Evolutionary conservation across 1,140 invertebrate genomes (phyloP).

Genomic region (Aphis craccivora): DNA sequence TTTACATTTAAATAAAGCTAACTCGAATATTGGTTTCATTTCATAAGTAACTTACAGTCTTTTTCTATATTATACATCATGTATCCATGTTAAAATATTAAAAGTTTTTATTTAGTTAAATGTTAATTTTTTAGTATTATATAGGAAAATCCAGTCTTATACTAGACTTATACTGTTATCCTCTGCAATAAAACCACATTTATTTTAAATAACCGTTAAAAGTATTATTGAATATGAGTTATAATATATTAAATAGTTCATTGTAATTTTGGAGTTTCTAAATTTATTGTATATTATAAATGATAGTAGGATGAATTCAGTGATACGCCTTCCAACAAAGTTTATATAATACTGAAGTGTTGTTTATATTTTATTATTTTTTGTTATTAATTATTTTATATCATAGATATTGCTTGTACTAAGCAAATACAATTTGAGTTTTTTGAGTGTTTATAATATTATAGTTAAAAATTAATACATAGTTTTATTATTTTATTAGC

Average conservation of each 20-base stretch:
- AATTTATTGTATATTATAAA: neutral
- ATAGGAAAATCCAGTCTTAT: neutral
- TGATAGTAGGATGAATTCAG: neutral
- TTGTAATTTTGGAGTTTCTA: neutral
- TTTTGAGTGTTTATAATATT: neutral
- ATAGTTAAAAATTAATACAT: neutral
- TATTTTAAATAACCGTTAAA: neutral
- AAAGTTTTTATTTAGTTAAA: neutral
- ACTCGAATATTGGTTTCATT: neutral
- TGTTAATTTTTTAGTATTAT: neutral
- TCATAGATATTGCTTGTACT: neutral
- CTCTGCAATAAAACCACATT: neutral
- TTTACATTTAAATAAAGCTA: neutral
- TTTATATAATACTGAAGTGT: neutral
- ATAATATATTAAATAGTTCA: neutral
- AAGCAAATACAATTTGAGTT: neutral
- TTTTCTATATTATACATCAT: neutral
- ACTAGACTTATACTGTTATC: neutral
- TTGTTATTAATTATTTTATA: neutral
- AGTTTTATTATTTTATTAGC: slow-evolving; percentile 26
- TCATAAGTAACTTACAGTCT: neutral
- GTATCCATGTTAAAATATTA: neutral
- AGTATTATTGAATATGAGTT: neutral
- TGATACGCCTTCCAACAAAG: neutral
- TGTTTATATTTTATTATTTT: neutral